Base-by-base conservation (phyloP, 2,113 vertebrate species). In the Oryzias woworae region DNA sequence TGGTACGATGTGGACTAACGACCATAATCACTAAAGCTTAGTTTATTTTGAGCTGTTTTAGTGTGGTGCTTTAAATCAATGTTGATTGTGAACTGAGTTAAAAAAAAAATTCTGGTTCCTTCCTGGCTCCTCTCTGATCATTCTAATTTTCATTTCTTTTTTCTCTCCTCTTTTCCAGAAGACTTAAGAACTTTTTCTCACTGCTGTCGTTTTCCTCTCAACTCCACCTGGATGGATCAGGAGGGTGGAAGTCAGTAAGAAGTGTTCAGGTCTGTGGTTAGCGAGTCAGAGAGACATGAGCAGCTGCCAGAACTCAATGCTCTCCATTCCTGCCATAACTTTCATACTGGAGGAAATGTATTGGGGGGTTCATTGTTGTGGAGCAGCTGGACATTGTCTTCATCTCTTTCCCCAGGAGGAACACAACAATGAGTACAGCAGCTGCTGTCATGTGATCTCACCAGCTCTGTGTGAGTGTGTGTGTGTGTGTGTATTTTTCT, bases 311-410 rank as follows among this genome's bases (percentile, higher is more conserved):
- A 8, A 69, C 46, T 58, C 66, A 59, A 20, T 36, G 4, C 46
- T 72, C 58, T 41, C 56, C 54, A 68, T 73, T 45, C 0, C 75
- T 66, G 28, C 41, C 83, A 73, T 82, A 22, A 16, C 53, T 74
- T 1, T 4, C 58, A 55, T 70, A 41, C 23, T 62, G 42, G 50
- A 66, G 67, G 59, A 44, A 26, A 26, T 46, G 24, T 53, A 15
- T 7, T 7, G 24, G 64, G 65, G 49, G 10, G 23, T 53, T 65
- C 69, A 78, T 81, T 85, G 80, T 78, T 83, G 16, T 64, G 47
- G 59, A 77, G 54, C 83, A 85, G 83, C 83, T 85, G 83, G 80
- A 83, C 77, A 83, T 83, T 85, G 83, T 85, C 69, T 43, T 80
- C 45, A 22, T 80, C 79, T 77, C 61, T 82, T 58, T 0, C 5